These are phyloP conservation scores for Diadophis punctatus DNA, from an alignment of 2,113 vertebrate species.

Conservation along the genomic window DNA sequence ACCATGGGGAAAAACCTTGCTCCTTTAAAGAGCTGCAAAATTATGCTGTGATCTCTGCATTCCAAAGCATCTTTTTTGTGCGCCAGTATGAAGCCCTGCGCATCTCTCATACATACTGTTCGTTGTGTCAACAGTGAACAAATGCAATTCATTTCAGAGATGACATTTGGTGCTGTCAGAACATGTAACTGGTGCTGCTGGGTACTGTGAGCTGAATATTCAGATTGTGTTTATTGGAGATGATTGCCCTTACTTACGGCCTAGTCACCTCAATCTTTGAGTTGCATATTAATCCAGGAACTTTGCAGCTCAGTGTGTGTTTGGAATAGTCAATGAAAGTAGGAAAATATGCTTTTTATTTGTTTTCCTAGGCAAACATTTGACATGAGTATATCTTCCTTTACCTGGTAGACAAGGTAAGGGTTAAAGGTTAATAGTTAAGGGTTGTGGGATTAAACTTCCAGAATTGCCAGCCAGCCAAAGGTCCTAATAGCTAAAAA, in stretches of 20 bases:
- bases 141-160: constrained; percentile 52
- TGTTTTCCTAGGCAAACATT: neutral
- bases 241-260: neutral
- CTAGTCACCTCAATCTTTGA: constrained; percentile 4
- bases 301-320: constrained; percentile 17
- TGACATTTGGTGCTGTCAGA: constrained; percentile 64
- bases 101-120: neutral
- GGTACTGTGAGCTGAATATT: constrained; percentile 52
- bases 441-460: neutral
- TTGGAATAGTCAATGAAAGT: neutral
- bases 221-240: constrained; percentile 46
- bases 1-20: neutral
- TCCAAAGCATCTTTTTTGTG: neutral
- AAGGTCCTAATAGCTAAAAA: neutral
- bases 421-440: neutral
- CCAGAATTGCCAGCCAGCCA: neutral
- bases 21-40: neutral
- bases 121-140: constrained; percentile 27
- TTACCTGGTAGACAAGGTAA: neutral
- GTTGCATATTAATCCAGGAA: neutral
- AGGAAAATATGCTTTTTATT: neutral
- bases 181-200: constrained; percentile 52
- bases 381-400: neutral
- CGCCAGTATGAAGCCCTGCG: neutral
- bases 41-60: neutral